phyloP scores from a whole-genome alignment of 2,888 invertebrate genomes.

The Hesperia comma region DNA sequence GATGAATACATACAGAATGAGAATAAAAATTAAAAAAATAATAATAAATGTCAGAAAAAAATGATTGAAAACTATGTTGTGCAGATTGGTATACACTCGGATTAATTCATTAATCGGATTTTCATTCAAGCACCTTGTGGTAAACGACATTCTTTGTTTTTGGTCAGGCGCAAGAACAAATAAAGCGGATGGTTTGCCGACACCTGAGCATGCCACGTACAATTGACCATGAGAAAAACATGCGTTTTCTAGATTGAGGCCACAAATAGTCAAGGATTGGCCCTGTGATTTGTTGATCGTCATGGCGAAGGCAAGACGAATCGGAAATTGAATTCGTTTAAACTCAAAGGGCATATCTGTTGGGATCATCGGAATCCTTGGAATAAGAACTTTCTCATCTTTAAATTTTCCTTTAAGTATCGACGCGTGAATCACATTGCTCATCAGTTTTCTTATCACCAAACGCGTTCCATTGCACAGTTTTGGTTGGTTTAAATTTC shows the following conservation, averaged over 20 bases:
- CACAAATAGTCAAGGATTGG: constrained; percentile 29
- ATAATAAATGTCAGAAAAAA: no score
- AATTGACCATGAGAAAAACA: constrained; percentile 37
- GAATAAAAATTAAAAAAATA: no score
- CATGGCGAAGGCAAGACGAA: constrained; percentile 46
- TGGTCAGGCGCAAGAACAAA: constrained; percentile 38
- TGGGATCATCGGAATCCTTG: constrained; percentile 42
- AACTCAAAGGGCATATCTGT: constrained; percentile 42
- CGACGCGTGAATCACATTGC: constrained; percentile 43
- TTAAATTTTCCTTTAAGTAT: constrained; percentile 39
- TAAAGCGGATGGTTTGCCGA: constrained; percentile 40
- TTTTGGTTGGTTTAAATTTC: constrained; percentile 47
- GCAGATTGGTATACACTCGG: no score
- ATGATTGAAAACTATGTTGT: no score
- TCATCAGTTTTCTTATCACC: constrained; percentile 44
- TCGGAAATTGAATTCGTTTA: constrained; percentile 47
- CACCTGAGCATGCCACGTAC: constrained; percentile 49
- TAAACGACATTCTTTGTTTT: constrained; percentile 40
- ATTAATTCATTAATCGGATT: no score
- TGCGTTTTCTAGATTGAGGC: constrained; percentile 41
- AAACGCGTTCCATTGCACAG: constrained; percentile 45
- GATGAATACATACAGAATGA: neutral
- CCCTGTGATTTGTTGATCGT: constrained; percentile 48
- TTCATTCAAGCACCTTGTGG: constrained; percentile 38
- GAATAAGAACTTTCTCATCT: constrained; percentile 42